Conservation (phyloP, 2,888 invertebrate species). For the Troides oblongomaculatus region DNA sequence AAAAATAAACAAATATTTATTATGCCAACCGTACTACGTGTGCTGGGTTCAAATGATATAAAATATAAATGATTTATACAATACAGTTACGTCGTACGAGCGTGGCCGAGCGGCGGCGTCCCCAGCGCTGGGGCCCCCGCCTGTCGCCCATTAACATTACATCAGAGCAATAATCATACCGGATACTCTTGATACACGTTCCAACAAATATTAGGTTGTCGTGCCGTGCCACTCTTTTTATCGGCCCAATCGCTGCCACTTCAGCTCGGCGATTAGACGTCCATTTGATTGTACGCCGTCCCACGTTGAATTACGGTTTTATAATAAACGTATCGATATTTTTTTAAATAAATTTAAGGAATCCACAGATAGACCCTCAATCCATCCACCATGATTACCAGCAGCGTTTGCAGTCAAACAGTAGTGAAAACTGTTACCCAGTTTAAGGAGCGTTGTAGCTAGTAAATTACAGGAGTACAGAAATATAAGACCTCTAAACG, state of each 20-base stretch:
- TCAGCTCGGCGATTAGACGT: constrained; percentile 16
- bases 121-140: constrained; percentile 33
- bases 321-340: neutral
- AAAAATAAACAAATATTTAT: no score
- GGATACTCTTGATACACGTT: constrained; percentile 57
- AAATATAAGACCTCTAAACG: no score
- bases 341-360: neutral
- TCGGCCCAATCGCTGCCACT: constrained; percentile 35
- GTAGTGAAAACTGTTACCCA: no score
- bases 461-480: no score
- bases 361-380: neutral
- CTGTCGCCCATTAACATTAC: constrained; percentile 50
- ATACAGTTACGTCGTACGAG: neutral
- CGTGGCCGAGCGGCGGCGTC: neutral
- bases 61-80: neutral
- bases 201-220: constrained; percentile 54
- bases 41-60: neutral
- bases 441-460: no score
- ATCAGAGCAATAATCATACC: constrained; percentile 61
- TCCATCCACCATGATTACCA: neutral
- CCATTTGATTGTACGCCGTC: constrained; percentile 3
- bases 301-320: neutral
- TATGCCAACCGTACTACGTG: no score
- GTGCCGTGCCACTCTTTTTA: constrained; percentile 46
- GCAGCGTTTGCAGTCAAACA: no score